Percentiles rank a stretch among this genome's conserved stretches.
Conservation (phyloP, 2,888 invertebrate species). For the Plebejus melissa region DNA sequence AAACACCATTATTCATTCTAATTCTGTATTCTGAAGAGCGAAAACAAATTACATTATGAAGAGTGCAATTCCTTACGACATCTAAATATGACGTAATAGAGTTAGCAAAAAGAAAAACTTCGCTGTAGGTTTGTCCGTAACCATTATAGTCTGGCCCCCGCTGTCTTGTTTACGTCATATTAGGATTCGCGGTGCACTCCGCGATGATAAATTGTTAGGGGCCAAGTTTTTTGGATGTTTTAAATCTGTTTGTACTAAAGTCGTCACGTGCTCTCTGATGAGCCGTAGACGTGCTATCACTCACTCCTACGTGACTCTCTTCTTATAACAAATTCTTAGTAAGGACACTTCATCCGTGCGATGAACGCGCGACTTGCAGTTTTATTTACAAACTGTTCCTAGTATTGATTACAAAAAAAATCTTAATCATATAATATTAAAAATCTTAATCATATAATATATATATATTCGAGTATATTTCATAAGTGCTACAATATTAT, state of each 20-base stretch:
- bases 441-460: too few relatives aligned
- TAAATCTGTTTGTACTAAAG: slow-evolving; percentile 77
- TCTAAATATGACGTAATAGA: slow-evolving; percentile 76
- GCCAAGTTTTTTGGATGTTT: slow-evolving; percentile 57
- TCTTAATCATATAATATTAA: neutral
- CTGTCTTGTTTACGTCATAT: slow-evolving; percentile 42
- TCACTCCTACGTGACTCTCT: slow-evolving; percentile 72
- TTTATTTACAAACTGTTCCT: neutral
- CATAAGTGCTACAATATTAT: too few relatives aligned
- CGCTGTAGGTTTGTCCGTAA: slow-evolving; percentile 48
- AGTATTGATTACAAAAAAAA: neutral
- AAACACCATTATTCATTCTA: slow-evolving; percentile 24
- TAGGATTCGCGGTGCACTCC: slow-evolving; percentile 23
- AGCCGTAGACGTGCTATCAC: slow-evolving; percentile 78
- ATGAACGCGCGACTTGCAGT: neutral
- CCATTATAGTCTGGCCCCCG: slow-evolving; percentile 54
- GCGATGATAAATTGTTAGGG: slow-evolving; percentile 42
- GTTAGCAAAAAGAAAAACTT: slow-evolving; percentile 67
- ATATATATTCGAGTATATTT: too few relatives aligned
- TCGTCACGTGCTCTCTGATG: slow-evolving; percentile 78
- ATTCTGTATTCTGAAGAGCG: slow-evolving; percentile 25
- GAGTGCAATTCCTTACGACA: slow-evolving; percentile 69
- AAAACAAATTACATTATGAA: slow-evolving; percentile 63
- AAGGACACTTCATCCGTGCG: neutral
- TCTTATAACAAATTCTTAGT: slow-evolving; percentile 57